phyloP scores from a whole-genome alignment of 2,888 invertebrate species.

The Drosophila demipolita region DNA sequence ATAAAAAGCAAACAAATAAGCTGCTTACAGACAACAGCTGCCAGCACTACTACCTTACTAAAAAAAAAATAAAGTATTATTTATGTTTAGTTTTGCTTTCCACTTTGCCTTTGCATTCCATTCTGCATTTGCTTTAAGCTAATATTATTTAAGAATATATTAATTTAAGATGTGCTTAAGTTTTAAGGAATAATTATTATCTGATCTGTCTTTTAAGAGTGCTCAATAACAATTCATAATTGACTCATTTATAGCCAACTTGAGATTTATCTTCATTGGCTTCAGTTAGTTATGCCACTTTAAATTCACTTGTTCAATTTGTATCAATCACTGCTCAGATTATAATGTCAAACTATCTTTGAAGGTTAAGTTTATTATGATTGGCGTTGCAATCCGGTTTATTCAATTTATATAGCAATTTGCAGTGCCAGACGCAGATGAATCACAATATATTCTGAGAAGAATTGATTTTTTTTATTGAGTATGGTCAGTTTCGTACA shows the following conservation, averaged over 20 bases:
- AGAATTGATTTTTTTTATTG: background rate
- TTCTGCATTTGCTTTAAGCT: background rate
- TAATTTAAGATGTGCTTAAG: background rate
- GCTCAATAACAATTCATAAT: background rate
- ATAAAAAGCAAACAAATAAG: constrained; percentile 26
- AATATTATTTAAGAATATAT: background rate
- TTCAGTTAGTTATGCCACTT: background rate
- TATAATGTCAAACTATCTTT: background rate
- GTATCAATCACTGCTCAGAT: background rate
- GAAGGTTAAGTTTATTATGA: background rate
- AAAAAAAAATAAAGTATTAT: constrained; percentile 24
- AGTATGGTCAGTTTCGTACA: background rate
- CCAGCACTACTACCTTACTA: constrained; percentile 24
- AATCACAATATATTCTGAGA: background rate
- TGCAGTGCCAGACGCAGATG: background rate
- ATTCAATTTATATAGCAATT: background rate
- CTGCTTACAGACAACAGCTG: constrained; percentile 38
- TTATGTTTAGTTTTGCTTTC: constrained; percentile 25
- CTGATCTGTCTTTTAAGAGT: background rate
- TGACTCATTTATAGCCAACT: background rate
- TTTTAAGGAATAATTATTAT: background rate
- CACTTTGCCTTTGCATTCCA: constrained; percentile 1
- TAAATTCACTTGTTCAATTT: background rate
- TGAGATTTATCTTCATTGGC: background rate
- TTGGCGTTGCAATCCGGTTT: background rate